phyloP scores from a whole-genome alignment of 2,888 invertebrate genomes.

The Odontomyia ornata region DNA sequence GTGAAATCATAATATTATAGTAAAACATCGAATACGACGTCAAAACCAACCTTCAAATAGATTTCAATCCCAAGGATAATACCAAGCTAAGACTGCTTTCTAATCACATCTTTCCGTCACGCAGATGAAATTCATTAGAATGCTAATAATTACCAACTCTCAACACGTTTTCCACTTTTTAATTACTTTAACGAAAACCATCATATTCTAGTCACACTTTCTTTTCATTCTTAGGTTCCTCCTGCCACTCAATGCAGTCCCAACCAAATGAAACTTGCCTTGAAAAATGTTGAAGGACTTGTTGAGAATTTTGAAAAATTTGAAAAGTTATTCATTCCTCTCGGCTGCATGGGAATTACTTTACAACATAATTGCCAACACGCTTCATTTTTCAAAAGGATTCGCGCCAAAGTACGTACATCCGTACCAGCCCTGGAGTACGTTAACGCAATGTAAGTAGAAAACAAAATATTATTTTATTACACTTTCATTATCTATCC shows the following conservation, averaged over 20 bases:
- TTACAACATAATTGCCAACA: slow-evolving; percentile 38
- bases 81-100: too few species aligned
- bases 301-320: background rate
- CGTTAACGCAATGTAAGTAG: too few species aligned
- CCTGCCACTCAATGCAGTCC: background rate
- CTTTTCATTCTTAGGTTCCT: background rate
- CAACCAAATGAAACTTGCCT: background rate
- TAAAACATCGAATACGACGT: too few species aligned
- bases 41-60: too few species aligned
- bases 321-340: background rate
- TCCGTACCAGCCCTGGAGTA: too few species aligned
- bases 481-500: slow-evolving; percentile 29
- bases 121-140: background rate
- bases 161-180: slow-evolving; percentile 8
- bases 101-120: background rate
- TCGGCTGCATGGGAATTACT: background rate
- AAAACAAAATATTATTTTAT: slow-evolving; percentile 33
- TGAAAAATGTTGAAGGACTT: background rate
- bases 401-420: background rate
- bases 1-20: too few species aligned
- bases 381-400: slow-evolving; percentile 1
- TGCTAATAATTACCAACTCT: slow-evolving; percentile 18
- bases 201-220: slow-evolving; percentile 35
- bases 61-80: too few species aligned
- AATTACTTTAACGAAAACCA: slow-evolving; percentile 30